Base-by-base conservation (phyloP, 2,797 vertebrate genomes). In the Austrolebias charrua region DNA sequence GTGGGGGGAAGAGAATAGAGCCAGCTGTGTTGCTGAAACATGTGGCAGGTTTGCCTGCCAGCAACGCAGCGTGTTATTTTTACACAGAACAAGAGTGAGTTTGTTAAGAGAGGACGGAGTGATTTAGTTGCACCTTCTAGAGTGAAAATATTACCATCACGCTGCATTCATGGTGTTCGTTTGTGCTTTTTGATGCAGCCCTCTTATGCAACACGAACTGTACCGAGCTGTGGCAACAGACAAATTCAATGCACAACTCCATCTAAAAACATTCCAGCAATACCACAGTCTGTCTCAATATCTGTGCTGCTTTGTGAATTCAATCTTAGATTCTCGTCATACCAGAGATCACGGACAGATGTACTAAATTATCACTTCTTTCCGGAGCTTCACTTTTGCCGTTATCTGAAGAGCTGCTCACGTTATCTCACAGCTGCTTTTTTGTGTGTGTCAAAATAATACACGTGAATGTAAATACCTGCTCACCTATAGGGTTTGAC, bases 231-330 rank as follows among this genome's bases (percentile, higher is more conserved):
- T 71, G 61, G 62, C 57, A 60, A 81, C 71, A 79, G 66, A 63
- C 18, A 13, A 54, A 71, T 48, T 74, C 71, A 73, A 78, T 73
- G 76, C 66, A 69, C 74, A 61, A 76, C 5, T 31, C 64, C 70
- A 74, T 65, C 80, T 73, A 65, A 79, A 76, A 88, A 89, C 88
- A 92, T 93, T 92, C 91, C 89, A 71, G 78, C 44, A 60, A 91
- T 91, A 73, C 86, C 83, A 63, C 73, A 66, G 86, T 83, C 80
- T 85, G 83, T 86, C 86, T 89, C 82, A 84, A 81, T 90, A 88
- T 88, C 82, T 77, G 70, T 69, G 68, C 78, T 83, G 72, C 57
- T 75, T 80, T 83, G 79, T 45, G 46, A 81, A 83, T 83, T 76
- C 66, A 57, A 54, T 75, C 18, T 33, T 46, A 61, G 83, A 91